Evolutionary conservation across 2,113 vertebrate genomes (phyloP).

Genomic region (Pycnonotus jocosus): DNA sequence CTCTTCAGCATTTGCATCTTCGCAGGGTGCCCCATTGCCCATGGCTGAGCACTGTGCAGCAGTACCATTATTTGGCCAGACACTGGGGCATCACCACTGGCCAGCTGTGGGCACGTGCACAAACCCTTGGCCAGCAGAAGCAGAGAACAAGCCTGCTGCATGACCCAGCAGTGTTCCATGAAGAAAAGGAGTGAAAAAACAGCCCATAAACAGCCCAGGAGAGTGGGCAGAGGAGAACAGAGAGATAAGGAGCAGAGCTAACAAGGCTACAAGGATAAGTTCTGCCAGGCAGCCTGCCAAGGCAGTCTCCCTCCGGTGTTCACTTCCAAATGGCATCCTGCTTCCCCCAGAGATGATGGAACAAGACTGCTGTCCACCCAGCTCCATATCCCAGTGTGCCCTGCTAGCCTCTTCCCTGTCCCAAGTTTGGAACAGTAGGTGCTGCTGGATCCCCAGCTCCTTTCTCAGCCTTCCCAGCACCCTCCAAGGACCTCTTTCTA

Average conservation of each 20-base stretch:
- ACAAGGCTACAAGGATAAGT: neutral
- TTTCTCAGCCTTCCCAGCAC: neutral
- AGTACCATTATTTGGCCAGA: neutral
- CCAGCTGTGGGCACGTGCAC: neutral
- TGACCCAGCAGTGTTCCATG: neutral
- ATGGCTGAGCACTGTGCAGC: neutral
- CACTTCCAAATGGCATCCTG: neutral
- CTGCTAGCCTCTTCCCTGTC: neutral
- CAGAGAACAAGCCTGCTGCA: neutral
- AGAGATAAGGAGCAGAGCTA: neutral
- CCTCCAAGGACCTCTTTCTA: neutral
- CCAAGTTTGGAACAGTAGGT: neutral
- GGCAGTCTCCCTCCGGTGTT: neutral
- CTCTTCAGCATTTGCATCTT: neutral
- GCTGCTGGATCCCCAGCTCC: neutral
- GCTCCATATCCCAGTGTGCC: neutral
- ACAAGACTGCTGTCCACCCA: neutral
- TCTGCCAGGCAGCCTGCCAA: neutral
- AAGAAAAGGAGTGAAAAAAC: neutral
- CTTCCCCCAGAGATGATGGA: neutral
- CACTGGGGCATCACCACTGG: neutral
- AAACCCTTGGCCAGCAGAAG: neutral
- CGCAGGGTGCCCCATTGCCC: neutral
- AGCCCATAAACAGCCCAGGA: neutral
- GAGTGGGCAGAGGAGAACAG: neutral